Evolutionary conservation across 1,140 invertebrate genomes (phyloP), one percentile per base, ranked within the genome.

Genomic region (Drosophila neocordata): DNA sequence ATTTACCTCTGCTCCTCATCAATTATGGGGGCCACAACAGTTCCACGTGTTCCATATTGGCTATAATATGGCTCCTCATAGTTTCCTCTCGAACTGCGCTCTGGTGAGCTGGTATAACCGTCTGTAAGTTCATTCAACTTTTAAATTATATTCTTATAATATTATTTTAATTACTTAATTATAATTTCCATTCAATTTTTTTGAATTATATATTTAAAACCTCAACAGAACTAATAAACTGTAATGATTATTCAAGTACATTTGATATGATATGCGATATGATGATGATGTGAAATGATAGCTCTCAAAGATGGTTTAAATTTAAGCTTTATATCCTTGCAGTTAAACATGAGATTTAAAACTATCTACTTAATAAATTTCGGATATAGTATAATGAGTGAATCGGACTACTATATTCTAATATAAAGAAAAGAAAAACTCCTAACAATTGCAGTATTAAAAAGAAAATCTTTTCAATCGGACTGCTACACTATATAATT

Each of bases 21-120:
- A 65, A 98, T 97, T 18, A 97, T 95, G 1, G 97, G 96, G 8
- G 97, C 97, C 37, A 97, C 96, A 4, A 95, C 95, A 34, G 95
- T 94, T 3, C 96, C 95, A 58, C 95, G 92, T 0, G 94, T 93
- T 0, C 93, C 93, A 85, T 96, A 97, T 84, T 96, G 95, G 12
- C 95, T 95, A 83, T 97, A 97, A 92, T 97, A 97, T 0, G 96
- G 96, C 89, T 97, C 96, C 87, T 97, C 96, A 80, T 96, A 97
- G 44, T 94, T 94, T 1, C 93, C 92, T 15, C 95, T 92, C 38
- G 95, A 94, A 8, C 94, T 94, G 56, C 96, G 93, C 88, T 97
- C 97, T 0, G 97, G 96, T 12, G 96, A 97, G 61, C 96, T 97
- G 94, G 97, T 96, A 89, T 97, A 97, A 9, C 96, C 96, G 81